Percentiles rank a stretch among this genome's conserved stretches.
Conservation (phyloP, 64 coral and sea anemone species). For the Pocillopora verrucosa region DNA sequence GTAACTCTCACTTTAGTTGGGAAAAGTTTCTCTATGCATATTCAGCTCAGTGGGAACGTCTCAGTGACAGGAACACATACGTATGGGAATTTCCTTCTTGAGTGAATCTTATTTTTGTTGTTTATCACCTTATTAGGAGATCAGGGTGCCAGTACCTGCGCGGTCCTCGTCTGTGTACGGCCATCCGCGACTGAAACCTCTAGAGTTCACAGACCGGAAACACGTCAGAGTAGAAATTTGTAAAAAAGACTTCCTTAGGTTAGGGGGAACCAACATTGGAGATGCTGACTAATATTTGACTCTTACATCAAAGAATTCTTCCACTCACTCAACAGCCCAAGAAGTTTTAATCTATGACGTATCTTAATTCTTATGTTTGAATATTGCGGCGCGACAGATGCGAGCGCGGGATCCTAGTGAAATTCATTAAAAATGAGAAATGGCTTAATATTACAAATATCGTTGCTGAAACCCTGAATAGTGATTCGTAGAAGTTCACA, state of each 20-base stretch:
- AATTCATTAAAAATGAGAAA: too few species aligned
- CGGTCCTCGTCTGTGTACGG: constrained; percentile 83
- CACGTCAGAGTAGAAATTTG: constrained; percentile 89
- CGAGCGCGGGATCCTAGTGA: too few species aligned
- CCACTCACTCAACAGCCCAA: too few species aligned
- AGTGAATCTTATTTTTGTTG: not conserved
- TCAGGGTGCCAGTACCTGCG: constrained; percentile 38
- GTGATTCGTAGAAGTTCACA: too few species aligned
- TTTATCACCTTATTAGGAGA: constrained; percentile 51
- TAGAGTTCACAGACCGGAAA: constrained; percentile 81
- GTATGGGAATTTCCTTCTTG: not conserved
- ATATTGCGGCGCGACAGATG: too few species aligned
- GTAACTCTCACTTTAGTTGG: not conserved
- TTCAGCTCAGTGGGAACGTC: not conserved
- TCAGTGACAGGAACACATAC: too few species aligned
- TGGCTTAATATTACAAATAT: too few species aligned
- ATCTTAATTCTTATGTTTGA: too few species aligned
- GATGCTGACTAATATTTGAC: not conserved
- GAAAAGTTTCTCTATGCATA: too few species aligned
- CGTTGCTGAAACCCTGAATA: too few species aligned
- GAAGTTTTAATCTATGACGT: too few species aligned
- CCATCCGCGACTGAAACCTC: constrained; percentile 55
- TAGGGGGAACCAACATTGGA: constrained; percentile 82
- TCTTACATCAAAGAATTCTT: not conserved
- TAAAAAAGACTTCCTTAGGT: constrained; percentile 86